Percentiles rank a stretch among this genome's conserved stretches.
These are phyloP conservation scores for Drosophila miranda DNA, from an alignment of 1,140 invertebrate species.

Conservation along the genomic window DNA sequence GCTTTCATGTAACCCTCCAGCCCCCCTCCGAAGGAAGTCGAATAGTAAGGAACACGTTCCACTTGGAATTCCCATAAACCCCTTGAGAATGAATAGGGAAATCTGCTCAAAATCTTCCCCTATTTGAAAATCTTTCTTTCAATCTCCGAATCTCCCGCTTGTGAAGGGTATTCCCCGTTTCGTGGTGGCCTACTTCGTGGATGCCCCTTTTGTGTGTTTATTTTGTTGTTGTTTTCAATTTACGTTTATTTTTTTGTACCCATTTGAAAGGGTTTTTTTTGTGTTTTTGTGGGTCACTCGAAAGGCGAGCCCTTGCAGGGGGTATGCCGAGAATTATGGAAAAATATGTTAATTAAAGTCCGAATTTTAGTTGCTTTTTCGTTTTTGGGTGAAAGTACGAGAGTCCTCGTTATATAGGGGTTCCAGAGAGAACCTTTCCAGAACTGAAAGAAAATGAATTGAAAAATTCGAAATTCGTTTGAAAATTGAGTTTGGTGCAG, in stretches of 20 bases:
- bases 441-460: too few relatives aligned
- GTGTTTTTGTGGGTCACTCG: slow-evolving; percentile 39
- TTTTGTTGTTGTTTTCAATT: neutral
- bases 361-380: slow-evolving; percentile 29
- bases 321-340: slow-evolving; percentile 24
- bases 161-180: neutral
- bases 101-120: neutral
- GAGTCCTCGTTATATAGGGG: too few relatives aligned
- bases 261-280: slow-evolving; percentile 29
- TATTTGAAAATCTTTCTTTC: too few relatives aligned
- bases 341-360: slow-evolving; percentile 57
- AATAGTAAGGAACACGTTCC: neutral
- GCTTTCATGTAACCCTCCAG: slow-evolving; percentile 15
- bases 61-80: too few relatives aligned
- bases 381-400: too few relatives aligned
- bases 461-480: too few relatives aligned
- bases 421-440: too few relatives aligned
- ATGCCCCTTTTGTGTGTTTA: slow-evolving; percentile 34
- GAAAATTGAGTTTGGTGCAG: too few relatives aligned
- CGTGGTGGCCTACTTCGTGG: slow-evolving; percentile 34
- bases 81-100: neutral
- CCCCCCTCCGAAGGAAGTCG: too few relatives aligned
- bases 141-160: too few relatives aligned
- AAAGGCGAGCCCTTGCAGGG: slow-evolving; percentile 25
- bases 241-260: slow-evolving; percentile 31